Evolutionary conservation across 2,888 invertebrate genomes (phyloP).

Genomic region (Ephialtes manifestator): DNA sequence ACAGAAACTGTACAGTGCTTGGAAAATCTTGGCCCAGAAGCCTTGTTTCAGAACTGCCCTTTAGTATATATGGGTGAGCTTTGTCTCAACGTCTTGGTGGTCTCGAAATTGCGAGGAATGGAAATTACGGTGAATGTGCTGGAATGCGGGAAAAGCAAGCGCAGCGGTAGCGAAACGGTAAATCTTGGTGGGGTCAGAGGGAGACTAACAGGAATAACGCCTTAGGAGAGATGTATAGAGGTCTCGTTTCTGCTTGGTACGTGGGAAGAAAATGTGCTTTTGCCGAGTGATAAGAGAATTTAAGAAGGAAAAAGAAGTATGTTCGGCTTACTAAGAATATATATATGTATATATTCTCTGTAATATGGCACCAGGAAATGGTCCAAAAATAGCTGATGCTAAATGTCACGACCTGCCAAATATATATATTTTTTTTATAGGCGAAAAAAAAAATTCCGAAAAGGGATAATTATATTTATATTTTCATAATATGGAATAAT

Average conservation of each 20-base stretch:
- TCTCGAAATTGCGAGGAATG: constrained; percentile 20
- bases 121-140: constrained; percentile 15
- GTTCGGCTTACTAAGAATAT: neutral
- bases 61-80: neutral
- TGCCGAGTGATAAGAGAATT: constrained; percentile 16
- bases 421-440: neutral
- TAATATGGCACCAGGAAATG: neutral
- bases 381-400: neutral
- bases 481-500: no score
- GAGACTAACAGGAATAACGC: constrained; percentile 11
- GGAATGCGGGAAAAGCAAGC: constrained; percentile 17
- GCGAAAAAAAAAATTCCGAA: no score
- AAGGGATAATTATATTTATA: no score
- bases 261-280: constrained; percentile 6
- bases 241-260: neutral
- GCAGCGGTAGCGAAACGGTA: neutral
- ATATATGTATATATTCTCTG: neutral
- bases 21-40: neutral
- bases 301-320: neutral
- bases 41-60: neutral
- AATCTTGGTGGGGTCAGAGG: constrained; percentile 40
- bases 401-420: neutral
- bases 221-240: constrained; percentile 2
- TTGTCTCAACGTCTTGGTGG: neutral
- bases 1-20: neutral